phyloP scores from a whole-genome alignment of 2,113 vertebrate genomes.

The Tursiops truncatus region DNA sequence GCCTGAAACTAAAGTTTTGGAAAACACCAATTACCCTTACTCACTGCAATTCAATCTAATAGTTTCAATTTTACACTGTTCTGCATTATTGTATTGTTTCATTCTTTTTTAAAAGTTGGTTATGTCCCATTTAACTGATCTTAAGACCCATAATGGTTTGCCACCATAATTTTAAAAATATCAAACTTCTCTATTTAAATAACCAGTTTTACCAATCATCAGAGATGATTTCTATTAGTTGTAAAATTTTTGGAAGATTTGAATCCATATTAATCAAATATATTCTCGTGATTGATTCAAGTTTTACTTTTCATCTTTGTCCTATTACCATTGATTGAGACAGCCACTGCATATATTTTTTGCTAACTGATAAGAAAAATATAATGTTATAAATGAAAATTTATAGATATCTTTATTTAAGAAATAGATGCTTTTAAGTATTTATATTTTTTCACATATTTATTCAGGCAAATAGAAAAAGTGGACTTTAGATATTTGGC shows the following conservation, averaged over 20 bases:
- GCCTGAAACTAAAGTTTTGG: not conserved
- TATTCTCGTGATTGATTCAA: not conserved
- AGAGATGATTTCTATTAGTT: not conserved
- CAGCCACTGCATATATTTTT: not conserved
- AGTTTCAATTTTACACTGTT: not conserved
- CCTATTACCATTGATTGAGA: not conserved
- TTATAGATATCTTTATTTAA: not conserved
- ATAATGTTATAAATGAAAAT: not conserved
- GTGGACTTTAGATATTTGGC: not conserved
- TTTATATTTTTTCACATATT: not conserved
- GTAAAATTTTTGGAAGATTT: not conserved
- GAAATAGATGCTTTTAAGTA: not conserved
- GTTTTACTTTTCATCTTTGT: not conserved
- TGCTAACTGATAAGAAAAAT: not conserved
- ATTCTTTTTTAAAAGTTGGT: not conserved
- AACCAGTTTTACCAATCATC: not conserved
- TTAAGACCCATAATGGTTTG: not conserved
- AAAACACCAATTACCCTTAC: not conserved
- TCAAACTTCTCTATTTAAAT: not conserved
- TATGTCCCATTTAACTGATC: not conserved
- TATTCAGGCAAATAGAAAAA: not conserved
- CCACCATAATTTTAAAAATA: not conserved
- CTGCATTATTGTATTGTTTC: not conserved
- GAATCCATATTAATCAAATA: not conserved
- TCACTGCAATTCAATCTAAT: not conserved